Evolutionary conservation across 2,113 vertebrate species (phyloP).

Genomic region (Malurus alboscapulatus): DNA sequence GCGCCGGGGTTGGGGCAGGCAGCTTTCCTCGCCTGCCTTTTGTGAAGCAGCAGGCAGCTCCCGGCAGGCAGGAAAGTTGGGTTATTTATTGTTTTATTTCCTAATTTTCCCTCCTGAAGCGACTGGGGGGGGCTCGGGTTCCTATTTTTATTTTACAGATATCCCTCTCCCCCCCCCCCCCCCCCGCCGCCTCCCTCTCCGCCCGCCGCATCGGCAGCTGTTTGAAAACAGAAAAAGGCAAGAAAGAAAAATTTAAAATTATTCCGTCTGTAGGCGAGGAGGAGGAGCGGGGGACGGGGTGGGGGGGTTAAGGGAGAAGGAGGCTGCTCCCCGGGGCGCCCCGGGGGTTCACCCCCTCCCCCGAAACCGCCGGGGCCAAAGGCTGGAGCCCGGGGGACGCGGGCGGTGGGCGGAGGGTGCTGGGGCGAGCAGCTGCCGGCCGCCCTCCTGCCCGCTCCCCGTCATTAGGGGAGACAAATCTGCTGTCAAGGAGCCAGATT

Average conservation of each 20-base stretch:
- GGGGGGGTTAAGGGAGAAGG: not conserved
- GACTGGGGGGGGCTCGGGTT: not conserved
- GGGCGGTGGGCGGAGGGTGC: slow-evolving; percentile 48
- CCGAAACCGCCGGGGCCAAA: not conserved
- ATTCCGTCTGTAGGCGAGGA: not conserved
- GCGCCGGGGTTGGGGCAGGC: slow-evolving; percentile 40
- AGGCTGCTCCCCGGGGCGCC: not conserved
- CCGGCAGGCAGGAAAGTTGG: slow-evolving; percentile 11
- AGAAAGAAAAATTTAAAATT: not conserved
- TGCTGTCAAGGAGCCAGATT: slow-evolving; percentile 87
- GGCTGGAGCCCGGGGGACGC: not conserved
- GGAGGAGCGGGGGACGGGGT: not conserved
- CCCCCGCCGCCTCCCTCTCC: too few species aligned
- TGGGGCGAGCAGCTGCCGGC: slow-evolving; percentile 78
- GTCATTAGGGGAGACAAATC: slow-evolving; percentile 90
- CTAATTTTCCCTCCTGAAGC: not conserved
- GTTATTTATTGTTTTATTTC: slow-evolving; percentile 28
- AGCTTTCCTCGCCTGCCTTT: slow-evolving; percentile 4
- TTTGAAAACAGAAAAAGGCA: not conserved
- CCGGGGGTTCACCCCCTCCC: not conserved
- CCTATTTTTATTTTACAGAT: not conserved
- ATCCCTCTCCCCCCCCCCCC: too few species aligned
- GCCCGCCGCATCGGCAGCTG: not conserved
- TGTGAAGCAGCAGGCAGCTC: slow-evolving; percentile 50
- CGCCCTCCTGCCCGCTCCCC: slow-evolving; percentile 80